A percentile compares a stretch with the other conserved stretches of the same genome.
phyloP scores from a whole-genome alignment of 2,888 invertebrate species.

The Arctia plantaginis region DNA sequence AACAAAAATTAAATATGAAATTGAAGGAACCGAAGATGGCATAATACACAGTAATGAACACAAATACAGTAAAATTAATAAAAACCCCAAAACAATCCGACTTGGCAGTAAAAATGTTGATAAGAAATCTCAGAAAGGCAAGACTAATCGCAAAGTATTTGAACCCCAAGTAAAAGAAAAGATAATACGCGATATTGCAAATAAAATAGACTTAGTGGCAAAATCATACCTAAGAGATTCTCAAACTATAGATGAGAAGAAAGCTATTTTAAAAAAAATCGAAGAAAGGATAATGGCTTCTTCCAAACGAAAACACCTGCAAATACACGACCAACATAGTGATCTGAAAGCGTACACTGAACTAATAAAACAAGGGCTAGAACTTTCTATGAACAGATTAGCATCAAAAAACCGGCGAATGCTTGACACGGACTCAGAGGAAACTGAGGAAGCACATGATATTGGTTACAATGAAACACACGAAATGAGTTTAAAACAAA shows the following conservation, averaged over 20 bases:
- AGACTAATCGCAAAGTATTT: slow-evolving; percentile 4
- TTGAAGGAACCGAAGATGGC: background rate
- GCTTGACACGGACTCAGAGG: background rate
- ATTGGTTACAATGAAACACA: slow-evolving; percentile 16
- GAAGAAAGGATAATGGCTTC: slow-evolving; percentile 48
- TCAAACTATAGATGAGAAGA: slow-evolving; percentile 51
- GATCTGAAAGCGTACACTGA: slow-evolving; percentile 54
- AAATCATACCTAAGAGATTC: slow-evolving; percentile 48
- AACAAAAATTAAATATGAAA: slow-evolving; percentile 10
- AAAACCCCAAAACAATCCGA: background rate
- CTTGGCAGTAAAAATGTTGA: background rate
- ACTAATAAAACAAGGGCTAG: slow-evolving; percentile 52
- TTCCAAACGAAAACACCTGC: slow-evolving; percentile 44
- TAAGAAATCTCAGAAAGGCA: slow-evolving; percentile 6
- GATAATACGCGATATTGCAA: slow-evolving; percentile 49
- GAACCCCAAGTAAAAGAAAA: slow-evolving; percentile 31
- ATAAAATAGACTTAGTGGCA: slow-evolving; percentile 58
- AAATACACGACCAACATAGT: slow-evolving; percentile 44
- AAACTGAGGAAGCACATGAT: slow-evolving; percentile 33
- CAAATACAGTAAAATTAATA: slow-evolving; percentile 7
- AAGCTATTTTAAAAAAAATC: slow-evolving; percentile 52
- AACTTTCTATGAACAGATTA: slow-evolving; percentile 46
- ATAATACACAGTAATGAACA: background rate
- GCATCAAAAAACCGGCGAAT: slow-evolving; percentile 26
- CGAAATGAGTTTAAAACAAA: slow-evolving; percentile 28